Percentiles rank a stretch among this genome's conserved stretches.
Evolutionary conservation across 2,113 vertebrate genomes (phyloP).

Genomic region (Sapayoa aenigma): DNA sequence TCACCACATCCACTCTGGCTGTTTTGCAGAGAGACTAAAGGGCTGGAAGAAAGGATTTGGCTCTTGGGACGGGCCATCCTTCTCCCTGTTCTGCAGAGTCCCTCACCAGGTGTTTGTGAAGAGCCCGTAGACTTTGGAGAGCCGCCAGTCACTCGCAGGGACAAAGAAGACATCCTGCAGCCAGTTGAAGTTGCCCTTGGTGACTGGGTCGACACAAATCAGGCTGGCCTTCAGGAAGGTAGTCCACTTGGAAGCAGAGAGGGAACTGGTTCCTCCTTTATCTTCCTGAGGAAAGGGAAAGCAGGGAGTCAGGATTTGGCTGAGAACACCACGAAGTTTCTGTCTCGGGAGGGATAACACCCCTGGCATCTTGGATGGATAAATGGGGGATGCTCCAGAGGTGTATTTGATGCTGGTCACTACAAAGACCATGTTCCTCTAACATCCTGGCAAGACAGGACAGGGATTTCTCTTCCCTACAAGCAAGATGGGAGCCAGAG

Average conservation of each 20-base stretch:
- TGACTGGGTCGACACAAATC: conserved; percentile 82
- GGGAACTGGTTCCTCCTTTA: conserved; percentile 81
- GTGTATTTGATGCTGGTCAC: background rate
- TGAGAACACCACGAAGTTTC: background rate
- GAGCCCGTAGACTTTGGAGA: conserved; percentile 81
- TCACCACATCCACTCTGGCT: rapidly evolving
- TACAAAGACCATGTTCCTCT: background rate
- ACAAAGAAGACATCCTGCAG: conserved; percentile 85
- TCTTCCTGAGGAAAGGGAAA: conserved; percentile 75
- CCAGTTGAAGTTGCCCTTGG: conserved; percentile 86
- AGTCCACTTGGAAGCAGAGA: conserved; percentile 89
- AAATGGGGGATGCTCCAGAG: too few species aligned
- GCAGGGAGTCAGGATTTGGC: background rate
- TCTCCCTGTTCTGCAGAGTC: background rate
- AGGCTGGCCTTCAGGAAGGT: conserved; percentile 90
- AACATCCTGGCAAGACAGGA: rapidly evolving
- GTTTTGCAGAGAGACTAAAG: background rate
- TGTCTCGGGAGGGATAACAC: rapidly evolving
- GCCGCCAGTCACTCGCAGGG: conserved; percentile 73
- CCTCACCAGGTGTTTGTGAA: conserved; percentile 92
- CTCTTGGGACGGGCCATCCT: background rate
- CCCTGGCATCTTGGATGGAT: background rate
- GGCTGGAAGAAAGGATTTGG: background rate
- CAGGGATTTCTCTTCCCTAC: too few species aligned
- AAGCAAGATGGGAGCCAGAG: background rate